Evolutionary conservation across 2,888 invertebrate species (phyloP).

Genomic region (Lithophane leautieri): DNA sequence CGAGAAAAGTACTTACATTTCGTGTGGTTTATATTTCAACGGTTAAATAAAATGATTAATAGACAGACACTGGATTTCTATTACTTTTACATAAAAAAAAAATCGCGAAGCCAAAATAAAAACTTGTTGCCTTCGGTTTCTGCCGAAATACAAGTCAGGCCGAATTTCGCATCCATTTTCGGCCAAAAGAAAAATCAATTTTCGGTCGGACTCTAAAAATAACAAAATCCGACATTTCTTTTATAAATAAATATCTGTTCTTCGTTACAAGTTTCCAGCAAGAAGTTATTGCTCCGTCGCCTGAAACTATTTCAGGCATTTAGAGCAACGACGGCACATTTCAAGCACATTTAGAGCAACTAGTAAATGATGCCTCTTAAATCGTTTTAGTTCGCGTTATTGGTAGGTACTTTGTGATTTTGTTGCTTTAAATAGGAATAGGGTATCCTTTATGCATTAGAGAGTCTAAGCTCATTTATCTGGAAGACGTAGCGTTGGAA

Average conservation of each 20-base stretch:
- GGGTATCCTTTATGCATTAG: background rate
- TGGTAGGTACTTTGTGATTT: constrained; percentile 2
- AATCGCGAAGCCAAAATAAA: background rate
- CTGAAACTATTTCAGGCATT: constrained; percentile 56
- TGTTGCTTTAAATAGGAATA: constrained; percentile 3
- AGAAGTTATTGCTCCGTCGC: constrained; percentile 49
- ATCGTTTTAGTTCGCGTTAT: constrained; percentile 16
- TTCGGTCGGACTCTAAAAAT: background rate
- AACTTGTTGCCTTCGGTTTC: background rate
- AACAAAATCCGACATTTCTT: constrained; percentile 4
- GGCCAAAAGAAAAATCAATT: background rate
- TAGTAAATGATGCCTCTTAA: constrained; percentile 31
- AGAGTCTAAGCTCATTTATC: background rate
- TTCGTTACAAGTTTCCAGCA: constrained; percentile 47
- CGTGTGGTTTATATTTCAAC: background rate
- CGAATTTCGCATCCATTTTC: too few relatives aligned
- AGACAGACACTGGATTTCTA: background rate
- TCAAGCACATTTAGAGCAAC: constrained; percentile 35
- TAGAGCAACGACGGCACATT: constrained; percentile 31
- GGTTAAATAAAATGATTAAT: background rate
- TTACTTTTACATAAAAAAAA: background rate
- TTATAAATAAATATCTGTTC: constrained; percentile 57
- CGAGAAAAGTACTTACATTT: background rate
- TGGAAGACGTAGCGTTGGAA: too few relatives aligned
- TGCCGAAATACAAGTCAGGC: background rate